Percentiles rank a stretch among this genome's conserved stretches.
Conservation (phyloP, 2,888 invertebrate species). For the Phaonia tiefii region DNA sequence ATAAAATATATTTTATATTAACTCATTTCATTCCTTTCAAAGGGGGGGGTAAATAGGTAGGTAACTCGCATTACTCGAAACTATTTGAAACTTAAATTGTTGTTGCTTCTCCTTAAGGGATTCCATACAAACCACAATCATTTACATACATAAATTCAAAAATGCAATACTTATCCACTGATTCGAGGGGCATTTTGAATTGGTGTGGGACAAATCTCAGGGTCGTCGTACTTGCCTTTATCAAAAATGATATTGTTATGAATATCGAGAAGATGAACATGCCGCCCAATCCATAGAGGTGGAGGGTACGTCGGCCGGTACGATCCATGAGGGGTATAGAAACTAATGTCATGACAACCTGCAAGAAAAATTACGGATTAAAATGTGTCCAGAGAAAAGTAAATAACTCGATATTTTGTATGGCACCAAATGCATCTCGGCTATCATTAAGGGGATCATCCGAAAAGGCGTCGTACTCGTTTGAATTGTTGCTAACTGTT, state of each 20-base stretch:
- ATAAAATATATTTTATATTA: constrained; percentile 73
- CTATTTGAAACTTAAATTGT: constrained; percentile 24
- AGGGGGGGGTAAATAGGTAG: too few relatives aligned
- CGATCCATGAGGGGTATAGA: constrained; percentile 98
- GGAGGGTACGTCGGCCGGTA: constrained; percentile 95
- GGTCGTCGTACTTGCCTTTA: constrained; percentile 90
- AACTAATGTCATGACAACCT: constrained; percentile 94
- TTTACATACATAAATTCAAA: constrained; percentile 40
- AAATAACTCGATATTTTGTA: too few relatives aligned
- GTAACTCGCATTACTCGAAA: background rate
- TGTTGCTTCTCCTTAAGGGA: constrained; percentile 17
- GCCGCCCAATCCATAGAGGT: constrained; percentile 96
- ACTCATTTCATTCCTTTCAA: constrained; percentile 13
- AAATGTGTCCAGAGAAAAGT: too few relatives aligned
- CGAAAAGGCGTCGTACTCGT: too few relatives aligned
- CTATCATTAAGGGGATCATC: too few relatives aligned
- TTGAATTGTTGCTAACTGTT: too few relatives aligned
- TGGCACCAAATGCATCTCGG: too few relatives aligned
- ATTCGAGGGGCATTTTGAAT: constrained; percentile 38
- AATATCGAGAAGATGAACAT: constrained; percentile 99
- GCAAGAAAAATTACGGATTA: too few relatives aligned
- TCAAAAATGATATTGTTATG: constrained; percentile 97
- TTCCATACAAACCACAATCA: constrained; percentile 59
- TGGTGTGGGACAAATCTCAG: constrained; percentile 25
- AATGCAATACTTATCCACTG: constrained; percentile 58